Base-by-base conservation (phyloP, 2,113 vertebrate genomes). In the Lucifuga dentata region DNA sequence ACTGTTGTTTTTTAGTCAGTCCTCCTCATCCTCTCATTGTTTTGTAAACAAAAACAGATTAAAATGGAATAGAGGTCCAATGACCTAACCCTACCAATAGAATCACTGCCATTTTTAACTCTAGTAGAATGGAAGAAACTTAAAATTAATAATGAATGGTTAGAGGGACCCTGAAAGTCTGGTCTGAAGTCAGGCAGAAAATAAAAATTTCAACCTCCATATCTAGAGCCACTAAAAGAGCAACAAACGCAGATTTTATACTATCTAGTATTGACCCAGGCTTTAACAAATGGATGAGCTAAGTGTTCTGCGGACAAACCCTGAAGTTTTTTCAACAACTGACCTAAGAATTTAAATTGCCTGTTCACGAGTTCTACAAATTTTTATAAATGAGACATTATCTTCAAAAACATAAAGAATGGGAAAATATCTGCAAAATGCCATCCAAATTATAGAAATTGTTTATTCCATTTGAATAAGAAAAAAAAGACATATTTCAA, bases 41-140 rank as follows among this genome's bases (percentile, higher is more conserved):
- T n/a, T n/a, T n/a, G n/a, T n/a, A n/a, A n/a, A n/a, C n/a, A n/a
- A n/a, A n/a, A n/a, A n/a, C n/a, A n/a, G n/a, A n/a, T n/a, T n/a
- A n/a, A n/a, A n/a, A n/a, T n/a, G n/a, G n/a, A n/a, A n/a, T n/a
- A n/a, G n/a, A n/a, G n/a, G n/a, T n/a, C n/a, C n/a, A n/a, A n/a
- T n/a, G n/a, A n/a, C n/a, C n/a, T n/a, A n/a, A n/a, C n/a, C n/a
- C 26, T 24, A 49, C 20, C 23, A 13, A 1, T 49, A 13, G 9
- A 49, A 24, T 26, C 46, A 24, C 23, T 49, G 4, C 46, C 21
- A 49, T 49, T 49, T 6, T 49, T 49, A 13, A 49, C 4, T 49
- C 9, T 23, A 21, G 8, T 5, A 16, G 9, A 5, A 5, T 9
- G 9, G 19, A 43, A 43, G 11, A 43, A 17, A 13, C 40, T 43